These are phyloP conservation scores for Macquaria australasica DNA, from an alignment of 2,113 vertebrate species.

Conservation along the genomic window DNA sequence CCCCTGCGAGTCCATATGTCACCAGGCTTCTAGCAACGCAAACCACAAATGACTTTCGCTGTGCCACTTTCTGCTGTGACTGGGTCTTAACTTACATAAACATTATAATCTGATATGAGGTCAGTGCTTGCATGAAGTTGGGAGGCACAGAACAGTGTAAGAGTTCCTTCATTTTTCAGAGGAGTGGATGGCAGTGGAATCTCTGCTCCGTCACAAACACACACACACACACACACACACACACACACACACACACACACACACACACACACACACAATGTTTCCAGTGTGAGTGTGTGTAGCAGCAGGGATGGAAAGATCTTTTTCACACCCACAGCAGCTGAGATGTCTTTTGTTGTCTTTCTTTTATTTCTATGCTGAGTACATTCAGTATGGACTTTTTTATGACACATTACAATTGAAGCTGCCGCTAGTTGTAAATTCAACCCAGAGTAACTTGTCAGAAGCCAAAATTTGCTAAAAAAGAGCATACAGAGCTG, in stretches of 20 bases:
- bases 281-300: neutral
- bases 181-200: constrained; percentile 50
- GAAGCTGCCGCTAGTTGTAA: neutral
- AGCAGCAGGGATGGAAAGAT: neutral
- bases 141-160: neutral
- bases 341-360: neutral
- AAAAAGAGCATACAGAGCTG: too few species aligned
- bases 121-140: neutral
- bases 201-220: constrained; percentile 25
- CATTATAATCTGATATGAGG: neutral
- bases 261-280: constrained; percentile 20
- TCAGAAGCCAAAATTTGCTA: neutral
- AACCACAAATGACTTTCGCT: too few species aligned
- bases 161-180: neutral
- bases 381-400: neutral
- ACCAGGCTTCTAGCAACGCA: too few species aligned
- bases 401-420: too few species aligned
- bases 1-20: too few species aligned
- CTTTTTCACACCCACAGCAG: constrained; percentile 7
- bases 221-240: constrained; percentile 19
- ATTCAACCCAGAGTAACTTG: neutral
- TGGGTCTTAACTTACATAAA: neutral
- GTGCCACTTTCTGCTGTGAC: neutral
- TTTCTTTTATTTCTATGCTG: neutral
- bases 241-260: constrained; percentile 17